Conservation (phyloP, 2,888 invertebrate species). For the Liposcelis brunnea region DNA sequence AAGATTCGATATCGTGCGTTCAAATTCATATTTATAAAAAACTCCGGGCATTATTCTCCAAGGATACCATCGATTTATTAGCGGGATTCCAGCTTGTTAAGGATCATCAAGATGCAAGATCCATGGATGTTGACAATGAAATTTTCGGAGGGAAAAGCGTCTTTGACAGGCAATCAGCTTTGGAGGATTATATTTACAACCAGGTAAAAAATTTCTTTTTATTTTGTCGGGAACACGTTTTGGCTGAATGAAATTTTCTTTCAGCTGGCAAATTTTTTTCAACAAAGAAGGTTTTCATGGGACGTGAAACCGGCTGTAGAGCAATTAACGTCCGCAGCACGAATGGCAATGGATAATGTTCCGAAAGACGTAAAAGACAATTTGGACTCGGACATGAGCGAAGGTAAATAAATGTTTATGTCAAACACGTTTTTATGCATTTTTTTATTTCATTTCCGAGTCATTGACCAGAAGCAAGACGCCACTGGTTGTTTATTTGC, state of each 20-base stretch:
- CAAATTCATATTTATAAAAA: constrained; percentile 36
- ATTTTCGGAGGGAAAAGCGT: constrained; percentile 27
- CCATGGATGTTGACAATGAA: constrained; percentile 28
- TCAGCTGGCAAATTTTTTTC: constrained; percentile 29
- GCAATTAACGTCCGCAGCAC: constrained; percentile 25
- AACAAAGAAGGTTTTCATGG: constrained; percentile 34
- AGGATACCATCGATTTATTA: constrained; percentile 35
- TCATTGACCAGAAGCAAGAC: not conserved
- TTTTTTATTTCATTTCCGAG: too few species aligned
- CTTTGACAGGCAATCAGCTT: constrained; percentile 34
- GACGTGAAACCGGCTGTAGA: constrained; percentile 29
- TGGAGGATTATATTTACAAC: constrained; percentile 37
- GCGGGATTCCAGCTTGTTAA: constrained; percentile 35
- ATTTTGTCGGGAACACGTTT: too few species aligned
- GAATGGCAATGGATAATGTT: constrained; percentile 32
- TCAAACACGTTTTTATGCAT: too few species aligned
- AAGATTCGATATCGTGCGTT: constrained; percentile 45
- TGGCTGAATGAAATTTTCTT: too few species aligned
- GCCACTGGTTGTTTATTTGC: not conserved
- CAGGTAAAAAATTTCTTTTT: constrained; percentile 27
- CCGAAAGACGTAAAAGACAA: constrained; percentile 37
- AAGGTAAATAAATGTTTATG: constrained; percentile 30
- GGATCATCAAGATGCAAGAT: constrained; percentile 19
- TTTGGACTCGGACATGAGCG: constrained; percentile 34
- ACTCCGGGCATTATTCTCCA: constrained; percentile 38